A percentile compares a stretch with the other conserved stretches of the same genome.
Evolutionary conservation across 2,113 vertebrate genomes (phyloP).

Genomic region (Herpetotheres cachinnans): DNA sequence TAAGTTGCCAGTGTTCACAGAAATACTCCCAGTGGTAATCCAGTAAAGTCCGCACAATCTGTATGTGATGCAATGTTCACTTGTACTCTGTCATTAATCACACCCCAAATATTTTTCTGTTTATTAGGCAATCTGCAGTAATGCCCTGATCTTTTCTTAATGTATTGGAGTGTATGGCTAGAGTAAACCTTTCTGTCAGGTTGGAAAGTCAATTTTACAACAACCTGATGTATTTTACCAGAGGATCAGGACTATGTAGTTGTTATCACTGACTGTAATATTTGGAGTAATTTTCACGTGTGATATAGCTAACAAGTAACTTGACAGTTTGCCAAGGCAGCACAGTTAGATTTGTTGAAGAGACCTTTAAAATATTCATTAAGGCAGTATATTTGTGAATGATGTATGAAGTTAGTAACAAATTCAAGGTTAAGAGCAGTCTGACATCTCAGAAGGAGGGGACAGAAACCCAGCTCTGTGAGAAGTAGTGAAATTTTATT

Average conservation of each 20-base stretch:
- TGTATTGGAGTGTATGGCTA: not conserved
- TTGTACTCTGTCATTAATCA: not conserved
- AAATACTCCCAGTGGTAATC: not conserved
- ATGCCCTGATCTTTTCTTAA: not conserved
- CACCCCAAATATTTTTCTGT: not conserved
- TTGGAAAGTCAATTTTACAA: constrained; percentile 2
- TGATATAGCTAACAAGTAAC: not conserved
- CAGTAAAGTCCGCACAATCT: not conserved
- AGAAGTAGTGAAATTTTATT: not conserved
- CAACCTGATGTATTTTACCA: not conserved
- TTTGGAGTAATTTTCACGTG: constrained; percentile 21
- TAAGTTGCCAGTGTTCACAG: not conserved
- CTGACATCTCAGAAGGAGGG: not conserved
- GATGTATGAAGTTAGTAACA: not conserved
- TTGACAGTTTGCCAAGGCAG: constrained; percentile 1
- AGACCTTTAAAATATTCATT: constrained; percentile 54
- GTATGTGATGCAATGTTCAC: not conserved
- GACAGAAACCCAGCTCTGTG: not conserved
- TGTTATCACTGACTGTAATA: not conserved
- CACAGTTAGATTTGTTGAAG: not conserved
- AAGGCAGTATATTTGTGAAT: constrained; percentile 17
- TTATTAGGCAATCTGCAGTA: not conserved
- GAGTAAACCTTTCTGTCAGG: not conserved
- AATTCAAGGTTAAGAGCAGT: constrained; percentile 31
- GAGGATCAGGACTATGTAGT: not conserved